These are phyloP conservation scores for Rhaphigaster nebulosa DNA, from an alignment of 2,888 invertebrate species.

Conservation along the genomic window DNA sequence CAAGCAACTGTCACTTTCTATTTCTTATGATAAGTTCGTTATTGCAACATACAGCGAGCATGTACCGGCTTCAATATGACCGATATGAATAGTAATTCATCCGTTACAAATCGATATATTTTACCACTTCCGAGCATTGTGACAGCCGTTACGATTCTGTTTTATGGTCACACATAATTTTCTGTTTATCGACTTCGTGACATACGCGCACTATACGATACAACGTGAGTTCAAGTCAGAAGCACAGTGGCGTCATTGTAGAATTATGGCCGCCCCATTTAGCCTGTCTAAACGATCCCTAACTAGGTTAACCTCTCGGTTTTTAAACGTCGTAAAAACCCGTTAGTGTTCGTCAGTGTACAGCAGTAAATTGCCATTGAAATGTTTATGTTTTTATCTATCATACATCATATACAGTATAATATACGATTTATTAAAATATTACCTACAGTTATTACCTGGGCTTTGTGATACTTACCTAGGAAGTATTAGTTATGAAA, in stretches of 20 bases:
- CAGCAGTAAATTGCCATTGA: not conserved
- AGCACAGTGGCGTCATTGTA: not conserved
- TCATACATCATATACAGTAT: not conserved
- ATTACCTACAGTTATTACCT: too few relatives aligned
- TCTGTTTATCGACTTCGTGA: not conserved
- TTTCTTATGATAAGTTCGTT: not conserved
- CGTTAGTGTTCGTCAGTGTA: not conserved
- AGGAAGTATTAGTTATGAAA: too few relatives aligned
- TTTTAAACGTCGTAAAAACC: not conserved
- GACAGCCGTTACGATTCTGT: not conserved
- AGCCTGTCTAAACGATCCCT: not conserved
- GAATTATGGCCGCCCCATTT: not conserved
- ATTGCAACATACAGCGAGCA: not conserved
- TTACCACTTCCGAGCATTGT: not conserved
- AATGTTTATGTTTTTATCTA: not conserved
- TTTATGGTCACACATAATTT: slow-evolving; percentile 5
- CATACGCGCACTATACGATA: not conserved
- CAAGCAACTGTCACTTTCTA: not conserved
- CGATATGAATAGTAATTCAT: not conserved
- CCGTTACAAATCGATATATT: not conserved
- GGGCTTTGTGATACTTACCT: too few relatives aligned
- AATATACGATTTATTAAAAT: too few relatives aligned
- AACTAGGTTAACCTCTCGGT: not conserved
- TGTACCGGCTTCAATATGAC: not conserved
- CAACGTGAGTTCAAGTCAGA: not conserved